Percentiles rank a stretch among this genome's conserved stretches.
Evolutionary conservation across 53 echinoderm and acorn worm species (phyloP).

Genomic region (Pentamera pediparva): DNA sequence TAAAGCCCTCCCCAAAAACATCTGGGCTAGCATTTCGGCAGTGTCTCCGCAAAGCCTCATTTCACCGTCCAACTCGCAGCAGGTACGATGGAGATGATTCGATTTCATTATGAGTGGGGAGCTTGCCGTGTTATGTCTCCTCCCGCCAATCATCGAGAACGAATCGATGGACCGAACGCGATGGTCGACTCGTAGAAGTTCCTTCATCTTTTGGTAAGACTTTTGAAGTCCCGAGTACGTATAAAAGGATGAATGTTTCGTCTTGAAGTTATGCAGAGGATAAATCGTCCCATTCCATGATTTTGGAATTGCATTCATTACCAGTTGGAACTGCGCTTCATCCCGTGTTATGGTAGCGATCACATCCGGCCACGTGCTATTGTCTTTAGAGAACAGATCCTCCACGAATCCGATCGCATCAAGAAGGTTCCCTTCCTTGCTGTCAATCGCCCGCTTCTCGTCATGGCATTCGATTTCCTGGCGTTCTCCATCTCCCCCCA

Average conservation of each 20-base stretch:
- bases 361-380: background rate
- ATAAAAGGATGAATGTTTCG: background rate
- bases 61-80: background rate
- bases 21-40: background rate
- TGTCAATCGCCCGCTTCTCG: background rate
- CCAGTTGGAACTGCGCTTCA: background rate
- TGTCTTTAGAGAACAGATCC: background rate
- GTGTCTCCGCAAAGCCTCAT: background rate
- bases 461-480: background rate
- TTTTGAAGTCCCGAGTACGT: background rate
- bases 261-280: background rate
- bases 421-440: background rate
- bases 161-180: background rate
- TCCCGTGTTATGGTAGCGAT: background rate
- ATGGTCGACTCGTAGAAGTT: background rate
- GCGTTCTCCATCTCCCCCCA: background rate
- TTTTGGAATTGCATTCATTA: background rate
- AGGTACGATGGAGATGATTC: background rate
- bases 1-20: background rate
- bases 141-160: background rate
- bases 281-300: background rate
- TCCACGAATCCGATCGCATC: background rate
- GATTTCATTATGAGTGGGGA: background rate
- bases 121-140: background rate
- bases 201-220: background rate